Evolutionary conservation across 2,113 vertebrate species (phyloP).

Genomic region (Apus apus): DNA sequence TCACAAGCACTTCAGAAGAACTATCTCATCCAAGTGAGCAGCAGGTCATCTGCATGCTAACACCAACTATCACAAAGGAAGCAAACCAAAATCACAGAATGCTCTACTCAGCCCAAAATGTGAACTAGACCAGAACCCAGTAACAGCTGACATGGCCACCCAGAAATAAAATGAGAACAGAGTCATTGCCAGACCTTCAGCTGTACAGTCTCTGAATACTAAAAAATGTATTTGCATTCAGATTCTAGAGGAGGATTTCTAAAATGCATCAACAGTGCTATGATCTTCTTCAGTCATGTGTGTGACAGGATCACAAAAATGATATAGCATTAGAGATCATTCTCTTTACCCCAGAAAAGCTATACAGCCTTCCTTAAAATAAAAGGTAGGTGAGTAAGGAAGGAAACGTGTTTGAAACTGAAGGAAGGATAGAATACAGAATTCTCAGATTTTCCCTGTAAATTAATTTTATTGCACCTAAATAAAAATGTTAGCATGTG

Average conservation of each 20-base stretch:
- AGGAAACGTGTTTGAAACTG: constrained; percentile 17
- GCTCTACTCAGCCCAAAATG: not conserved
- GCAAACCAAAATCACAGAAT: not conserved
- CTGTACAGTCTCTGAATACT: not conserved
- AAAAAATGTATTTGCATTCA: not conserved
- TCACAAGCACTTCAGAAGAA: not conserved
- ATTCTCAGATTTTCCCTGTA: constrained; percentile 53
- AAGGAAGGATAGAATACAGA: constrained; percentile 43
- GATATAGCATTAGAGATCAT: constrained; percentile 17
- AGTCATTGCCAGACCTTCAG: not conserved
- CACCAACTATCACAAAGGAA: not conserved
- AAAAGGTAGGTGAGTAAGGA: not conserved
- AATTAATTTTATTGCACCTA: constrained; percentile 67
- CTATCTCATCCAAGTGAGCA: not conserved
- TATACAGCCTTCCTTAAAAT: not conserved
- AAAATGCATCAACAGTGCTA: not conserved
- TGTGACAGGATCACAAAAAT: constrained; percentile 55
- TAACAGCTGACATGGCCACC: not conserved
- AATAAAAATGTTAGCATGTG: constrained; percentile 64
- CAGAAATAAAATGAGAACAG: not conserved
- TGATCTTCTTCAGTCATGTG: constrained; percentile 10
- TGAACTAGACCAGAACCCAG: not conserved
- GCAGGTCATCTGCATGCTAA: not conserved
- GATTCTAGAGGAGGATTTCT: not conserved
- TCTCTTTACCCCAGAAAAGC: constrained; percentile 42